Conservation (phyloP, 1,140 invertebrate genomes). For the Bicyclus anynana region DNA sequence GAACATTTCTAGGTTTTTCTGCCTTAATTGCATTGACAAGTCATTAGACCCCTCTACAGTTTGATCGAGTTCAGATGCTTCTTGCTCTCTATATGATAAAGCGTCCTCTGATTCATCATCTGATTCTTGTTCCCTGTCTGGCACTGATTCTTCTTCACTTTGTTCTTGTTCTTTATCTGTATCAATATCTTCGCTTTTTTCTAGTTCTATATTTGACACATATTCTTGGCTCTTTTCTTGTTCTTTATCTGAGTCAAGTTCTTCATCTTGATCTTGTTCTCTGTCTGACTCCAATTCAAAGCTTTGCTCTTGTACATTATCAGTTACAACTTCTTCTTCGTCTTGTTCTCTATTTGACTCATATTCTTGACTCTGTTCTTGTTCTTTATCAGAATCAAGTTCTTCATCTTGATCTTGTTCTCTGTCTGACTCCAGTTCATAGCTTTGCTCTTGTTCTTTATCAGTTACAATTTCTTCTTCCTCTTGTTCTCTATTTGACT, state of each 20-base stretch:
- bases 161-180: no score
- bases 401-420: background rate
- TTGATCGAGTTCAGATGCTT: constrained; percentile 15
- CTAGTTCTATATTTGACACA: no score
- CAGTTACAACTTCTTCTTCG: background rate
- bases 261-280: no score
- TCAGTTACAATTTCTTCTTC: background rate
- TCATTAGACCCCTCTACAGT: constrained; percentile 28
- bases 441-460: background rate
- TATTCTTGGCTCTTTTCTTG: no score
- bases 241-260: no score
- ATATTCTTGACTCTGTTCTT: background rate
- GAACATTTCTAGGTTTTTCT: constrained; percentile 47
- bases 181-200: background rate
- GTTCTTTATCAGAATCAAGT: background rate
- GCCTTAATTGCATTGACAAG: constrained; percentile 30
- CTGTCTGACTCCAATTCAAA: no score
- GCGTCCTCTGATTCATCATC: background rate
- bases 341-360: background rate
- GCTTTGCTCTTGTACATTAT: no score
- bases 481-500: background rate
- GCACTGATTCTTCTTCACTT: no score
- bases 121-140: background rate
- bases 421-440: background rate
- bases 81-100: background rate